Evolutionary conservation across 2,113 vertebrate genomes (phyloP).

Genomic region (Amblyopsis rosae): DNA sequence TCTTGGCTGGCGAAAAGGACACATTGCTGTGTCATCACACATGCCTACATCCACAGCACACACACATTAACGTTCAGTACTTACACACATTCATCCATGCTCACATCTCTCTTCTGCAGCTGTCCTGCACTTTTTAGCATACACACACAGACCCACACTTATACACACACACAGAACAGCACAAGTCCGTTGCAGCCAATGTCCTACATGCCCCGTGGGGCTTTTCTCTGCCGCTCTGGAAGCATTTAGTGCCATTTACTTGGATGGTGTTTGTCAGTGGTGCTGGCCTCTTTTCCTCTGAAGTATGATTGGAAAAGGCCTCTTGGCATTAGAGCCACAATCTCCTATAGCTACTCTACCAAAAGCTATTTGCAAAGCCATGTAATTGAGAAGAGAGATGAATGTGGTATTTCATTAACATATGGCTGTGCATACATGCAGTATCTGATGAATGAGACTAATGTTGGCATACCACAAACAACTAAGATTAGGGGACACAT

Average conservation of each 20-base stretch:
- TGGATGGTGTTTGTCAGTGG: slow-evolving; percentile 18
- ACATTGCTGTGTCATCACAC: neutral
- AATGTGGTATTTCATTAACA: too few species aligned
- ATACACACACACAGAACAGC: slow-evolving; percentile 2
- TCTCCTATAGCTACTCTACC: neutral
- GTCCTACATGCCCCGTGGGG: slow-evolving; percentile 1
- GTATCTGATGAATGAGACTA: too few species aligned
- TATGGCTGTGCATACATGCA: too few species aligned
- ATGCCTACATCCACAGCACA: neutral
- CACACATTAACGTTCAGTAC: neutral
- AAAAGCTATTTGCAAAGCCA: neutral
- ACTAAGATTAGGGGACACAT: too few species aligned
- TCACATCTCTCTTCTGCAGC: neutral
- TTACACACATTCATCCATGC: neutral
- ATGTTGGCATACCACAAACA: too few species aligned
- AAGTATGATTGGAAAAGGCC: neutral
- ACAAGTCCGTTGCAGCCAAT: neutral
- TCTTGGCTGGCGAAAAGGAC: neutral
- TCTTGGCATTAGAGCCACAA: neutral
- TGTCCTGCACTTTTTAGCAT: neutral
- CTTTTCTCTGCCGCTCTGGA: slow-evolving; percentile 8
- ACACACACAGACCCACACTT: neutral
- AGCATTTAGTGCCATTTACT: slow-evolving; percentile 23
- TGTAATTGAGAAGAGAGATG: neutral
- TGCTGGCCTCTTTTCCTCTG: slow-evolving; percentile 11